Evolutionary conservation across 2,888 invertebrate species (phyloP), one percentile per base, ranked within the genome.

Genomic region (Leptura quadrifasciata): DNA sequence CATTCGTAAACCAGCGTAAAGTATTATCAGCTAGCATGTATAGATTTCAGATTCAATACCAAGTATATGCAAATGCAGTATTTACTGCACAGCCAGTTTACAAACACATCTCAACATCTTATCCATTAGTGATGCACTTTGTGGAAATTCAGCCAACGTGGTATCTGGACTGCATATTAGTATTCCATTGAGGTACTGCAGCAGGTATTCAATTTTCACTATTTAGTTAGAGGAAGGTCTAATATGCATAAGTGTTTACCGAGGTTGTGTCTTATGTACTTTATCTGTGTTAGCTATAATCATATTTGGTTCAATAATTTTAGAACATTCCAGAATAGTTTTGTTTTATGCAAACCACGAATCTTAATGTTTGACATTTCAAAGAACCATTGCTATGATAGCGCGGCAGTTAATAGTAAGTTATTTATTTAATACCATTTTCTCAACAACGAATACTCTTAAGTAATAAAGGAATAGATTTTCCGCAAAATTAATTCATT

Each of bases 51-150:
- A 60, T 71, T 71, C 47, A 47, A 47, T 61, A 39, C 31, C 54
- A 63, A 52, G 47, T 67, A 52, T 24, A 74, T 76, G 79, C 72
- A 79, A 79, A 79, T 79, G 77, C 65, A 77, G 72, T 77, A 77
- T 76, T 75, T 76, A 77, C 73, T 70, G 65, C 65, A 47, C n/a
- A n/a, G 47, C 70, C 63, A 75, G 75, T 79, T 76, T 79, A 75
- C 79, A 76, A 79, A 79, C 76, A 76, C 76, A 76, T 76, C 75
- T 72, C 79, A 39, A 39, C 39, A 67, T 76, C 77, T 77, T 76
- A 77, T 72, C 74, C 76, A 77, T 79, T 79, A 77, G 77, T 70
- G 57, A 79, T 79, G 79, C 79, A 77, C 77, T 79, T 77, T 79
- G 79, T 71, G 69, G 75, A 67, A 67, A 67, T 67, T 35, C 20